phyloP scores from a whole-genome alignment of 2,888 invertebrate species.

The Geophilus truncorum region DNA sequence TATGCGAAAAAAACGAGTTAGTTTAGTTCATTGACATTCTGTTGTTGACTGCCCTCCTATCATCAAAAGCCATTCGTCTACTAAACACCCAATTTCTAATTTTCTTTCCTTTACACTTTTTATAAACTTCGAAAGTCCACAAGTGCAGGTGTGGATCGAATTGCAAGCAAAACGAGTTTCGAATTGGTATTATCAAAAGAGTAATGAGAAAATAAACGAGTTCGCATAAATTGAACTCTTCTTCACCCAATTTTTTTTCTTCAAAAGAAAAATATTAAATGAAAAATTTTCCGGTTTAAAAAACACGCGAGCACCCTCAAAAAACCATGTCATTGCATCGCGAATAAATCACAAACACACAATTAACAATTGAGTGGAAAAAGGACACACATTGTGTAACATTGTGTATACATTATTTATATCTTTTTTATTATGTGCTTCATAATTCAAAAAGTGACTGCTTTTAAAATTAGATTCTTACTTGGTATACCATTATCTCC shows the following conservation, averaged over 20 bases:
- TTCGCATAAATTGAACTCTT: background rate
- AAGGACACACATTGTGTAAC: background rate
- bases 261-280: background rate
- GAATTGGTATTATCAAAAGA: background rate
- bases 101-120: slow-evolving; percentile 5
- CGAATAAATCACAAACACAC: background rate
- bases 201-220: background rate
- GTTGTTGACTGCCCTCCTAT: background rate
- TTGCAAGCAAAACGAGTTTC: background rate
- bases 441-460: slow-evolving; percentile 18
- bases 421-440: slow-evolving; percentile 1
- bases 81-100: slow-evolving; percentile 17
- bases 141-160: background rate
- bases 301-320: background rate
- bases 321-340: background rate
- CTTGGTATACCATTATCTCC: background rate
- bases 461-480: background rate
- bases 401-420: background rate
- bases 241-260: background rate
- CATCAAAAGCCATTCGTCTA: slow-evolving; percentile 19
- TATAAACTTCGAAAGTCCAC: background rate
- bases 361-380: slow-evolving; percentile 7
- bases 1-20: background rate
- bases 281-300: background rate
- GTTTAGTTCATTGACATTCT: slow-evolving; percentile 15